A percentile compares a stretch with the other conserved stretches of the same genome.
phyloP scores from a whole-genome alignment of 1,140 invertebrate species.

The Hydropsyche tenuis region DNA sequence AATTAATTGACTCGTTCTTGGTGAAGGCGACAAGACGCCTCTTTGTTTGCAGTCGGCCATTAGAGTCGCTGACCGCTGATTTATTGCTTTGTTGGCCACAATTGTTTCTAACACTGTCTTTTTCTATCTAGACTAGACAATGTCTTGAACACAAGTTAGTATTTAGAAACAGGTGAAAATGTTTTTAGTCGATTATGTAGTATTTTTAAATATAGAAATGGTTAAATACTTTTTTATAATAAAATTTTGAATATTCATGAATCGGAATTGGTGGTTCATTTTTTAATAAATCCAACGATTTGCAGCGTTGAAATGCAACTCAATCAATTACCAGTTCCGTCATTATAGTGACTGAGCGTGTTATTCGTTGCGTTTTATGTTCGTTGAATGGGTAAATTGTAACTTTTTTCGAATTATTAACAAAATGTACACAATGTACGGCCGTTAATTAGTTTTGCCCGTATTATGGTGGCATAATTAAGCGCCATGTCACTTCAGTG shows the following conservation, averaged over 20 bases:
- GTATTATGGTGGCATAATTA: slow-evolving; percentile 22
- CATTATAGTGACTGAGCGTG: slow-evolving; percentile 1
- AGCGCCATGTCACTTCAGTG: slow-evolving; percentile 3
- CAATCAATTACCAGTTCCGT: background rate
- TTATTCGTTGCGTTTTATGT: slow-evolving; percentile 10
- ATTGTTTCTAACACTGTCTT: slow-evolving; percentile 1
- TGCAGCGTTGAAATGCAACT: too few species aligned
- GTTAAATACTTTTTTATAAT: too few species aligned
- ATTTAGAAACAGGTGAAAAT: too few species aligned
- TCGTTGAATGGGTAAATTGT: background rate
- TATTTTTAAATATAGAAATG: too few species aligned
- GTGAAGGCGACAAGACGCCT: slow-evolving; percentile 7
- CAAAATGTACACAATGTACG: background rate
- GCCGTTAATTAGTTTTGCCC: slow-evolving; percentile 13
- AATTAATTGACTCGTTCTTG: slow-evolving; percentile 12
- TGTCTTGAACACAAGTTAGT: background rate
- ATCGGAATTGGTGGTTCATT: too few species aligned
- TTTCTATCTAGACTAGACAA: background rate
- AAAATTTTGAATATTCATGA: too few species aligned
- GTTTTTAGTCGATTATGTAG: too few species aligned
- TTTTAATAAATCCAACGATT: too few species aligned
- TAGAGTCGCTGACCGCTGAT: slow-evolving; percentile 3
- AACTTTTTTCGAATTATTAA: background rate
- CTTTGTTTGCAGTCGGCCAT: slow-evolving; percentile 19
- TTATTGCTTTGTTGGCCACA: background rate